phyloP scores from a whole-genome alignment of 2,888 invertebrate genomes.

The Agonopterix arenella region DNA sequence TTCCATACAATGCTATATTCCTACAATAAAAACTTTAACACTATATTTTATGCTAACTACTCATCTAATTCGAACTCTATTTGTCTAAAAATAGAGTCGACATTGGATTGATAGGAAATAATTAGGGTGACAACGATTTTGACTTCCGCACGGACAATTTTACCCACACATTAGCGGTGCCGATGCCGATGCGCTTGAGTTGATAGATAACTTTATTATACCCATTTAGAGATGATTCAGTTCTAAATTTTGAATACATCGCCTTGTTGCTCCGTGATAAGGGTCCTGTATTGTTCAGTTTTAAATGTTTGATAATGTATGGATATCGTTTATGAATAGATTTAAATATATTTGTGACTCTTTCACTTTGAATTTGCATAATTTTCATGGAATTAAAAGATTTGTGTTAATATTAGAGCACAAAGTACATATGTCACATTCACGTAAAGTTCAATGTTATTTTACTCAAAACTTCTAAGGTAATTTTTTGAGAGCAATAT shows the following conservation, averaged over 20 bases:
- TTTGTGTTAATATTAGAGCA: too few species aligned
- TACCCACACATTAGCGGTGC: conserved; percentile 48
- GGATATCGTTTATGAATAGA: conserved; percentile 3
- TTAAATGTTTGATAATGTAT: conserved; percentile 25
- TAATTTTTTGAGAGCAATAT: too few species aligned
- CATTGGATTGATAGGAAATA: not conserved
- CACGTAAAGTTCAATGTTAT: too few species aligned
- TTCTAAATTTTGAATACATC: conserved; percentile 11
- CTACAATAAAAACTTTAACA: conserved; percentile 7
- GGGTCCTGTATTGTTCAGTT: conserved; percentile 15
- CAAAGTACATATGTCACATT: too few species aligned
- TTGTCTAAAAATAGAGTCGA: conserved; percentile 2
- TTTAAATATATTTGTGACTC: not conserved
- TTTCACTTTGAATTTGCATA: too few species aligned
- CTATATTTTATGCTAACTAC: conserved; percentile 2
- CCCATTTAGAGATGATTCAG: conserved; percentile 10
- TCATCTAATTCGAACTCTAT: conserved; percentile 1
- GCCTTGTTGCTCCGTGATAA: conserved; percentile 20
- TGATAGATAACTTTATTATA: conserved; percentile 46
- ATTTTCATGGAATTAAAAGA: too few species aligned
- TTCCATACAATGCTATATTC: conserved; percentile 37
- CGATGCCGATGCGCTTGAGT: conserved; percentile 41
- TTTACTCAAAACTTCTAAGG: too few species aligned
- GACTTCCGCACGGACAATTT: conserved; percentile 41
- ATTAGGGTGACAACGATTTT: conserved; percentile 34